Evolutionary conservation across 2,113 vertebrate genomes (phyloP).

Genomic region (Labeo rohita): DNA sequence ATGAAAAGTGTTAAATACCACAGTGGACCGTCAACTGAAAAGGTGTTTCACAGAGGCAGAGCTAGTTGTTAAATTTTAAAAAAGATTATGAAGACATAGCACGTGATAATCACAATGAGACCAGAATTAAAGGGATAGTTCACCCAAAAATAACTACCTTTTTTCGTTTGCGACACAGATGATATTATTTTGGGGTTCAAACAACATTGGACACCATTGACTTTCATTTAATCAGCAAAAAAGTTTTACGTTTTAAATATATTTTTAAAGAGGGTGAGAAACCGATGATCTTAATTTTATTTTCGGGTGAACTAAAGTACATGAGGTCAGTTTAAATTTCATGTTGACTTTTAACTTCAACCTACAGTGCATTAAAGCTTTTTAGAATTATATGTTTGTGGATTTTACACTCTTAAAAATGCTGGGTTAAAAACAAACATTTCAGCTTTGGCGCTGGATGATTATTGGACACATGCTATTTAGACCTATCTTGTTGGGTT

Average conservation of each 20-base stretch:
- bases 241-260: background rate
- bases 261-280: background rate
- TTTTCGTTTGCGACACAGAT: background rate
- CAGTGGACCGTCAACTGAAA: background rate
- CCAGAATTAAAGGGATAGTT: background rate
- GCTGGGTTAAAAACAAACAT: no score
- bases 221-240: background rate
- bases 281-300: background rate
- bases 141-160: background rate
- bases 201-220: background rate
- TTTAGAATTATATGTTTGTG: background rate
- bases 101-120: background rate
- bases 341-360: conserved; percentile 10
- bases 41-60: background rate
- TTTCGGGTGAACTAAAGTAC: background rate
- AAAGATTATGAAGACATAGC: background rate
- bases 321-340: background rate
- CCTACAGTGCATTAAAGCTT: background rate
- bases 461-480: no score
- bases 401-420: background rate
- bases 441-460: no score
- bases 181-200: background rate
- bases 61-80: background rate
- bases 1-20: background rate
- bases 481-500: no score